phyloP scores from a whole-genome alignment of 2,888 invertebrate genomes.

The Xestia ashworthii region DNA sequence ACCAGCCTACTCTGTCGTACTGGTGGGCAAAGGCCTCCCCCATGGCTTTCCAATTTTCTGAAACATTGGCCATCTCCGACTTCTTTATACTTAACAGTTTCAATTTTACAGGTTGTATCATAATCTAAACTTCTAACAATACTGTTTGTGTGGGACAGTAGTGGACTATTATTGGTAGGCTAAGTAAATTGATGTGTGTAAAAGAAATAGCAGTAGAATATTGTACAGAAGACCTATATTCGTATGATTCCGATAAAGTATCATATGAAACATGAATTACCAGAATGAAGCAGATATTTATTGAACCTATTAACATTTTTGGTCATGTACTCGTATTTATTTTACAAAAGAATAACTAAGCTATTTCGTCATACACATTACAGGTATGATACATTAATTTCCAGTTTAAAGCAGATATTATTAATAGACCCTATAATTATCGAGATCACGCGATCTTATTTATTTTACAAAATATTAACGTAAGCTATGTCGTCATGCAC shows the following conservation, averaged over 20 bases:
- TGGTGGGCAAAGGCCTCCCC: too few species aligned
- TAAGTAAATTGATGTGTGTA: neutral
- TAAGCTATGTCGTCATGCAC: constrained; percentile 13
- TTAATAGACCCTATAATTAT: constrained; percentile 21
- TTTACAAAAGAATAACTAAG: neutral
- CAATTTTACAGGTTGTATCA: neutral
- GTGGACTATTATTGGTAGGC: neutral
- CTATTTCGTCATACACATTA: neutral
- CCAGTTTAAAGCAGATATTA: constrained; percentile 34
- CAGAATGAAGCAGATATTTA: neutral
- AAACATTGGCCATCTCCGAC: too few species aligned
- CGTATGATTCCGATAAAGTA: neutral
- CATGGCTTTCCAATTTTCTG: neutral
- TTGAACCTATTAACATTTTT: neutral
- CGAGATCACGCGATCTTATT: constrained; percentile 19
- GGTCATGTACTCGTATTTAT: neutral
- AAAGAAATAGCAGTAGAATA: constrained; percentile 1
- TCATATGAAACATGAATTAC: neutral
- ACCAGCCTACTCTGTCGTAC: too few species aligned
- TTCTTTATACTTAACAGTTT: neutral
- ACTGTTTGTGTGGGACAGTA: neutral
- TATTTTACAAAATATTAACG: constrained; percentile 16
- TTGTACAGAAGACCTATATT: neutral
- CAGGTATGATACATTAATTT: constrained; percentile 8
- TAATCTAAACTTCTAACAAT: neutral